Percentiles rank a stretch among this genome's conserved stretches.
Evolutionary conservation across 2,888 invertebrate genomes (phyloP).

Genomic region (Phytoseiulus persimilis): DNA sequence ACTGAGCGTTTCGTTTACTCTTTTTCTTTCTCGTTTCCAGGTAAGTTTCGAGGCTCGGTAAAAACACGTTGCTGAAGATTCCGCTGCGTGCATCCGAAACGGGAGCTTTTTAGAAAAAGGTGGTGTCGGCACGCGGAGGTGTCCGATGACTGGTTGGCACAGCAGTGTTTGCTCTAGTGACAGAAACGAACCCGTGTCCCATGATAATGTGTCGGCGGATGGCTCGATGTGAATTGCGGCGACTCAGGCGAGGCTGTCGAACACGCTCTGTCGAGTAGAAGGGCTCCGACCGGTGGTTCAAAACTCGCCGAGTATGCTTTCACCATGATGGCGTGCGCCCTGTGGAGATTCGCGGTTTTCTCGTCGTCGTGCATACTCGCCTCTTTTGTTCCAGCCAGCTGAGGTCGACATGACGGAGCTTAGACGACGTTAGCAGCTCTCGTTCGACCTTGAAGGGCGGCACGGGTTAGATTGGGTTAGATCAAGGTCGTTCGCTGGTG

Average conservation of each 20-base stretch:
- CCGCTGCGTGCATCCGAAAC: neutral
- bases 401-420: neutral
- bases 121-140: neutral
- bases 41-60: neutral
- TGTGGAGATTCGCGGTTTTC: neutral
- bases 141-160: neutral
- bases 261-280: neutral
- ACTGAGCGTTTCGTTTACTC: neutral
- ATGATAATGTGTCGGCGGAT: neutral
- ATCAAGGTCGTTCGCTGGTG: neutral
- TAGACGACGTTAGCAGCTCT: neutral
- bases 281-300: neutral
- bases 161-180: neutral
- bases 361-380: neutral
- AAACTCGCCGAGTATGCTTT: neutral
- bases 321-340: neutral
- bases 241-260: neutral
- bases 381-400: constrained; percentile 5
- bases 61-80: neutral
- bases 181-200: neutral
- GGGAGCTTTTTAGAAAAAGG: neutral
- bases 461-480: constrained; percentile 5
- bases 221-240: neutral
- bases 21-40: neutral
- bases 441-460: neutral